Evolutionary conservation across 2,113 vertebrate genomes (phyloP).

Genomic region (Oreochromis aureus): DNA sequence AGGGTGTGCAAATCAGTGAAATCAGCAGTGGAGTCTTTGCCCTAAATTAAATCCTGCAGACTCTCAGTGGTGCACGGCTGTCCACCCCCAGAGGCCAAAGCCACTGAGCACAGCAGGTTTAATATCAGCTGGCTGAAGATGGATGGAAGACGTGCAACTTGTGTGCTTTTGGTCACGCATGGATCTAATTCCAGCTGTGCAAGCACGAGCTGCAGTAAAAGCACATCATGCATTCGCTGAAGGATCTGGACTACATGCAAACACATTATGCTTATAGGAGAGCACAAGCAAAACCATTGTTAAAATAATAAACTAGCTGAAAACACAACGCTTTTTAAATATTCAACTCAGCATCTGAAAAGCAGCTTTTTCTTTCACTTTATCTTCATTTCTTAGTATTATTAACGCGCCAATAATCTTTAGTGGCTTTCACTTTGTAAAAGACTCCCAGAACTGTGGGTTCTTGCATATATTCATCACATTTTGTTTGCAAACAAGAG

Average conservation of each 20-base stretch:
- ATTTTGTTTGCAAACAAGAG: background rate
- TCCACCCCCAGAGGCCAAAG: background rate
- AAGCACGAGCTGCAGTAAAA: background rate
- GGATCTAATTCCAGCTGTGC: background rate
- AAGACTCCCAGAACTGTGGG: background rate
- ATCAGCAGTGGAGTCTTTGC: background rate
- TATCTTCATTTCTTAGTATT: background rate
- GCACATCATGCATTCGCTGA: rapidly evolving
- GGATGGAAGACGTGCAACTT: background rate
- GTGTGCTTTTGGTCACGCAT: background rate
- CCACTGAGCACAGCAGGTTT: background rate
- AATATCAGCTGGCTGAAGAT: background rate
- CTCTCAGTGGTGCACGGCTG: background rate
- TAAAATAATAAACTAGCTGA: background rate
- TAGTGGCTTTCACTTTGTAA: background rate
- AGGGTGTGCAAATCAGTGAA: background rate
- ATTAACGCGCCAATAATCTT: background rate
- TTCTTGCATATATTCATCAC: background rate
- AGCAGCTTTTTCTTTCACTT: rapidly evolving
- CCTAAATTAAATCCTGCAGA: background rate
- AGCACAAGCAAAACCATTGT: background rate
- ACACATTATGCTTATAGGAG: background rate
- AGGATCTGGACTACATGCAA: background rate
- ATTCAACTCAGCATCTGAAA: background rate
- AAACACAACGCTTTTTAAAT: background rate